These are phyloP conservation scores for Pristionchus mayeri DNA, from an alignment of 2,888 invertebrate genomes.

Conservation along the genomic window DNA sequence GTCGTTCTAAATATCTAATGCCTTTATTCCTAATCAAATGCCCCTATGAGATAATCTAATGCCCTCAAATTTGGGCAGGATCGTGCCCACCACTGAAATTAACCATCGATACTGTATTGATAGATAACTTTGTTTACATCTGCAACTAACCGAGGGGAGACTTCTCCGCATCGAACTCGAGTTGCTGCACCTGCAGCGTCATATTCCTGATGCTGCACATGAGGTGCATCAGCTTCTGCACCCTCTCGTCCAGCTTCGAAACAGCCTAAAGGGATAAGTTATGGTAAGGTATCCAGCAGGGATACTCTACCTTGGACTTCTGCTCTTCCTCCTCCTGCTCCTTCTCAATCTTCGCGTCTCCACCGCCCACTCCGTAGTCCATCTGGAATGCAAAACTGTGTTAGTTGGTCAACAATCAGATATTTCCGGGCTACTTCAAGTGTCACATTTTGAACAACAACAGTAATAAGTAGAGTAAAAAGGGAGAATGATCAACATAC, in stretches of 20 bases:
- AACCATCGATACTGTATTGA: no score
- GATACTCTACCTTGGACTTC: slow-evolving; percentile 79
- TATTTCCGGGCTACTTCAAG: no score
- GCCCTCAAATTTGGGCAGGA: no score
- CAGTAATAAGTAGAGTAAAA: not conserved
- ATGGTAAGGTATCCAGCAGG: slow-evolving; percentile 57
- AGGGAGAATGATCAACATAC: no score
- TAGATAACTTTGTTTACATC: not conserved
- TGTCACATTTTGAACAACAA: not conserved
- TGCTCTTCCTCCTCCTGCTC: slow-evolving; percentile 75
- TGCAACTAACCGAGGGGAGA: slow-evolving; percentile 78
- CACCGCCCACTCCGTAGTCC: slow-evolving; percentile 18
- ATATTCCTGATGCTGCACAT: slow-evolving; percentile 79
- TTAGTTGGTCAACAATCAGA: no score
- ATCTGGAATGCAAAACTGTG: slow-evolving; percentile 8
- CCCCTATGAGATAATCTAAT: no score
- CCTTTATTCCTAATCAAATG: no score
- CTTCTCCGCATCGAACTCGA: slow-evolving; percentile 79
- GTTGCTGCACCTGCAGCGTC: slow-evolving; percentile 78
- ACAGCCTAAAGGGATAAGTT: slow-evolving; percentile 54
- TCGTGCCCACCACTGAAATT: no score
- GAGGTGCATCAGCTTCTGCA: slow-evolving; percentile 77
- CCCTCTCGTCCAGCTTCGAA: slow-evolving; percentile 76
- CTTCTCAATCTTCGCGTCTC: not conserved
- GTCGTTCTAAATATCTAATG: no score